A percentile compares a stretch with the other conserved stretches of the same genome.
These are phyloP conservation scores for Nymphalis io DNA, from an alignment of 1,140 invertebrate species.

Conservation along the genomic window DNA sequence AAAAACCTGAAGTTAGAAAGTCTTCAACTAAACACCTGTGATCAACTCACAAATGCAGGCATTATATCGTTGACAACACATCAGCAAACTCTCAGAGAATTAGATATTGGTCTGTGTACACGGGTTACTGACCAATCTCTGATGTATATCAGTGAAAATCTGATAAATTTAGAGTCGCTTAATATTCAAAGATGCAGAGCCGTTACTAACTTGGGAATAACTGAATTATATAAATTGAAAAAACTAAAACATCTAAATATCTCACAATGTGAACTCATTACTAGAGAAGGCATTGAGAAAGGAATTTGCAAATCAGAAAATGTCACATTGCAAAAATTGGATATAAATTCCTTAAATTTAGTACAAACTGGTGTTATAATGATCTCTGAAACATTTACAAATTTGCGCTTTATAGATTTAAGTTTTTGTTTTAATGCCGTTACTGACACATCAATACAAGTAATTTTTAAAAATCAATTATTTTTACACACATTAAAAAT, in stretches of 20 bases:
- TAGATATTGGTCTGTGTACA: conserved; percentile 84
- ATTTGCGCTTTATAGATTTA: conserved; percentile 83
- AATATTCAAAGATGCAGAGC: conserved; percentile 82
- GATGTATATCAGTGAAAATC: conserved; percentile 81
- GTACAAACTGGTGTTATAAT: conserved; percentile 82
- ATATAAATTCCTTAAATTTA: conserved; percentile 83
- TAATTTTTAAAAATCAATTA: conserved; percentile 83
- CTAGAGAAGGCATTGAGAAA: conserved; percentile 81
- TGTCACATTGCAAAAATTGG: conserved; percentile 75
- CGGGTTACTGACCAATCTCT: conserved; percentile 84
- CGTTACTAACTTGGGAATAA: conserved; percentile 83
- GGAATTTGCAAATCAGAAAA: conserved; percentile 81
- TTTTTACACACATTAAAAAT: conserved; percentile 83
- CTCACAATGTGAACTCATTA: conserved; percentile 85
- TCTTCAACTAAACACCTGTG: conserved; percentile 82
- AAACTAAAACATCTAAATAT: conserved; percentile 83
- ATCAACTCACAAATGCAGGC: conserved; percentile 84
- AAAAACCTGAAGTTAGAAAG: conserved; percentile 81
- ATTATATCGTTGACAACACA: conserved; percentile 80
- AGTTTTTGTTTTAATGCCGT: conserved; percentile 85
- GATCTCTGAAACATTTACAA: conserved; percentile 81
- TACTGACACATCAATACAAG: conserved; percentile 84
- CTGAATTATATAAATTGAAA: conserved; percentile 79
- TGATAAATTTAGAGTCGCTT: conserved; percentile 81
- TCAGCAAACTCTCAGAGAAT: conserved; percentile 81